Base-by-base conservation (phyloP, 2,888 invertebrate genomes). In the Sisyra nigra region DNA sequence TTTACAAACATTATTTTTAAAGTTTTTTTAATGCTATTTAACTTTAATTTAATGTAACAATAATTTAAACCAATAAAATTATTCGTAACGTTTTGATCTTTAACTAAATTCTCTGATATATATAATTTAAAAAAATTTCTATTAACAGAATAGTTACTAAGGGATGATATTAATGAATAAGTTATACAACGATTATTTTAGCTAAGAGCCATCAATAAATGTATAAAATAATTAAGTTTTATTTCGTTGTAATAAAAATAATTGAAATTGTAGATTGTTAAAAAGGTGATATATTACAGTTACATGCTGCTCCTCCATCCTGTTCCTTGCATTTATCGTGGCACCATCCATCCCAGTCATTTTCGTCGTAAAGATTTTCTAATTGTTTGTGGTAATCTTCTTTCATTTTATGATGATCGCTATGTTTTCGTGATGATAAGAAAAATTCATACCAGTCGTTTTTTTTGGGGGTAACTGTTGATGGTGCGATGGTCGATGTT, bases 301-400 rank as follows among this genome's bases (percentile, higher is more conserved):
- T 76, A 66, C 82, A 82, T 48, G 80, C 78, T 18, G 74, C 72
- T n/a, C 82, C 82, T 44, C 82, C 82, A 49, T 78, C 74, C 2
- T 79, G 80, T 53, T 71, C 70, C 31, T 68, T 62, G 58, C 81
- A 82, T 53, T 77, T 71, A 5, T 66, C 57, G 52, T 67, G 65
- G 60, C 82, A 82, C 71, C 80, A 72, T 43, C 68, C 65, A 13
- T 69, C 59, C 80, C 80, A 80, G 13, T 41, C 44, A 5, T 19
- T 44, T 3, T 15, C 29, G 15, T 19, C 30, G 31, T 40, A 9
- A 39, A 48, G 41, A 45, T 49, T 45, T 45, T 41, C 44, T 35
- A 47, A 39, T 4, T 18, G 10, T 8, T 17, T n/a, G 3, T 18
- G 8, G 38, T 38, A 19, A 3, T 37, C 15, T 5, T 17, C 5